Conservation (phyloP, 53 echinoderm and acorn worm genomes). For the Glandiceps talaboti region DNA sequence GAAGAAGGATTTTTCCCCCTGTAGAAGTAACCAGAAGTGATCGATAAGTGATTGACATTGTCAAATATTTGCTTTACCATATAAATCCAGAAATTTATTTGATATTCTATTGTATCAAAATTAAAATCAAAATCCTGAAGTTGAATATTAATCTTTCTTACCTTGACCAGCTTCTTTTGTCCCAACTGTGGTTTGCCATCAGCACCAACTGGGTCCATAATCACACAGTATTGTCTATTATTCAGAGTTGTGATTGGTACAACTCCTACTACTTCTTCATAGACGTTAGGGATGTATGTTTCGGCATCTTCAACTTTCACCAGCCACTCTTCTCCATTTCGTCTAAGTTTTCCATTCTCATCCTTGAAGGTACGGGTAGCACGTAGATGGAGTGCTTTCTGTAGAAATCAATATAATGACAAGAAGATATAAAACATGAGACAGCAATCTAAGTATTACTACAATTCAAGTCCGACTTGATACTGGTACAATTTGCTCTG, state of each 20-base stretch:
- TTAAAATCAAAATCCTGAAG: too few relatives aligned
- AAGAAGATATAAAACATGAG: too few relatives aligned
- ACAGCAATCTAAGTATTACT: too few relatives aligned
- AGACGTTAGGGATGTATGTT: slow-evolving; percentile 94
- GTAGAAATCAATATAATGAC: too few relatives aligned
- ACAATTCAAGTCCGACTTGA: too few relatives aligned
- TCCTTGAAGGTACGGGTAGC: slow-evolving; percentile 87
- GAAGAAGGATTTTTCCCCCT: slow-evolving; percentile 99
- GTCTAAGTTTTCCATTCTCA: slow-evolving; percentile 38
- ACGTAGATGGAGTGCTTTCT: slow-evolving; percentile 92
- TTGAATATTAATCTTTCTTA: too few relatives aligned
- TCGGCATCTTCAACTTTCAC: slow-evolving; percentile 79
- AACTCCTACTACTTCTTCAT: slow-evolving; percentile 92
- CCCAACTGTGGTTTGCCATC: slow-evolving; percentile 98
- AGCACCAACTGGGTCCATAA: slow-evolving; percentile 80
- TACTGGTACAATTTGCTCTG: too few relatives aligned
- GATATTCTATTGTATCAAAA: too few relatives aligned
- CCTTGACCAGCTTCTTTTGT: slow-evolving; percentile 96
- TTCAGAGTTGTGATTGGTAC: slow-evolving; percentile 84
- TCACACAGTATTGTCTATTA: slow-evolving; percentile 96
- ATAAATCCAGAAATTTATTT: too few relatives aligned
- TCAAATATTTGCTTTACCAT: too few relatives aligned
- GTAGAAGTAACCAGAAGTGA: too few relatives aligned
- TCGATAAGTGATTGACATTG: too few relatives aligned
- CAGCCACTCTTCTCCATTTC: slow-evolving; percentile 99